These are phyloP conservation scores for Pseudomyrmex cubaensis DNA, from an alignment of 1,140 invertebrate species.

Conservation along the genomic window DNA sequence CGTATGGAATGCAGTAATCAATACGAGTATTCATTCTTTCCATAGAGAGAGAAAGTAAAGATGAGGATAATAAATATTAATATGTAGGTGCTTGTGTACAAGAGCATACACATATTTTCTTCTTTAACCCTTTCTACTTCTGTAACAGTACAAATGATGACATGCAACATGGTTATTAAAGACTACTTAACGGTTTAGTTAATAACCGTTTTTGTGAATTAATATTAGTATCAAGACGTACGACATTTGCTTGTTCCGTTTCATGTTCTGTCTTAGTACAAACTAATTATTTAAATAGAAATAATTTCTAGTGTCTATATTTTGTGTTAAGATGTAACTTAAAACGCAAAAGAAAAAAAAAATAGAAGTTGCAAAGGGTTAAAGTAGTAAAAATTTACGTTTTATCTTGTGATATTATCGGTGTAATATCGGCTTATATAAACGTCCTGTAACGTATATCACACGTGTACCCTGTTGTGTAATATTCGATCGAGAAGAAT, in stretches of 20 bases:
- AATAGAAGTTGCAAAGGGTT: neutral
- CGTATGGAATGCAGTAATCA: slow-evolving; percentile 27
- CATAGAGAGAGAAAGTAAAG: slow-evolving; percentile 24
- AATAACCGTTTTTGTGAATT: too few relatives aligned
- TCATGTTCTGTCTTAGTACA: too few relatives aligned
- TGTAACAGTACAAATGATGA: too few relatives aligned
- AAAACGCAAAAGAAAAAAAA: too few relatives aligned
- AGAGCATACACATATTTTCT: slow-evolving; percentile 17
- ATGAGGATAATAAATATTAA: slow-evolving; percentile 18
- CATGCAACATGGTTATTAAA: too few relatives aligned
- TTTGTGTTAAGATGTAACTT: too few relatives aligned
- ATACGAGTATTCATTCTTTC: slow-evolving; percentile 43
- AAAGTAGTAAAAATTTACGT: slow-evolving; percentile 24
- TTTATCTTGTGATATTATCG: slow-evolving; percentile 44
- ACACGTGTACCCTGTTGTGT: slow-evolving; percentile 56
- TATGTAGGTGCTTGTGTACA: slow-evolving; percentile 8
- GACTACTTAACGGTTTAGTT: too few relatives aligned
- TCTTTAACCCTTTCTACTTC: too few relatives aligned
- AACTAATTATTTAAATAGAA: too few relatives aligned
- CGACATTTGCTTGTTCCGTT: too few relatives aligned
- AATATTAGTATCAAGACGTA: too few relatives aligned
- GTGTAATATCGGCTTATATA: slow-evolving; percentile 30
- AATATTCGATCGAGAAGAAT: slow-evolving; percentile 57
- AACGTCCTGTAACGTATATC: slow-evolving; percentile 58
- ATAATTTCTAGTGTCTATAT: too few relatives aligned